These are phyloP conservation scores for Apamea monoglypha DNA, from an alignment of 2,888 invertebrate genomes.

Conservation along the genomic window DNA sequence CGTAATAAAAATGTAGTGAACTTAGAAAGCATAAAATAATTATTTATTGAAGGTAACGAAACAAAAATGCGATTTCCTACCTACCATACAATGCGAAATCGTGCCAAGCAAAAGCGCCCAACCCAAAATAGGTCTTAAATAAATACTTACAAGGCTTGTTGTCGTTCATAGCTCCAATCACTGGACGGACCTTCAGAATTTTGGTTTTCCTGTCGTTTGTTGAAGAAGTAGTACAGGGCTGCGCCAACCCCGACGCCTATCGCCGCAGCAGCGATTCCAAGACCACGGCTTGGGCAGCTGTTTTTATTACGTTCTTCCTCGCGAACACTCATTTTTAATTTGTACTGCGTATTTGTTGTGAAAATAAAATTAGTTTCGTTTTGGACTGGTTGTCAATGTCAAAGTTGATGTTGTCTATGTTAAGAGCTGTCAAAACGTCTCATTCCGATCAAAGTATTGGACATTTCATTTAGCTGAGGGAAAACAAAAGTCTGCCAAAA, in stretches of 20 bases:
- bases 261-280: constrained; percentile 84
- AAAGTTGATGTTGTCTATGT: not conserved
- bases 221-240: constrained; percentile 86
- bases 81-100: constrained; percentile 48
- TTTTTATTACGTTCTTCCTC: constrained; percentile 82
- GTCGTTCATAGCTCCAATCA: constrained; percentile 76
- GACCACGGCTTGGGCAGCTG: constrained; percentile 80
- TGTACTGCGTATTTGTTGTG: constrained; percentile 56
- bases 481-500: not conserved
- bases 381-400: constrained; percentile 35
- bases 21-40: constrained; percentile 11
- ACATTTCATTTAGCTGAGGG: not conserved
- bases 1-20: constrained; percentile 1
- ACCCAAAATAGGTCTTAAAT: constrained; percentile 49
- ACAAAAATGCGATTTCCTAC: constrained; percentile 21
- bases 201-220: constrained; percentile 79
- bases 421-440: not conserved
- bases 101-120: constrained; percentile 56
- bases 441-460: constrained; percentile 4
- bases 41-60: constrained; percentile 30
- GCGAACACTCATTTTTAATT: constrained; percentile 80
- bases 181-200: constrained; percentile 78
- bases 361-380: constrained; percentile 49
- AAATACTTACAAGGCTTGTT: constrained; percentile 76
- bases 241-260: constrained; percentile 87